phyloP scores from a whole-genome alignment of 64 coral and sea anemone genomes.

The Catalaphyllia jardinei region DNA sequence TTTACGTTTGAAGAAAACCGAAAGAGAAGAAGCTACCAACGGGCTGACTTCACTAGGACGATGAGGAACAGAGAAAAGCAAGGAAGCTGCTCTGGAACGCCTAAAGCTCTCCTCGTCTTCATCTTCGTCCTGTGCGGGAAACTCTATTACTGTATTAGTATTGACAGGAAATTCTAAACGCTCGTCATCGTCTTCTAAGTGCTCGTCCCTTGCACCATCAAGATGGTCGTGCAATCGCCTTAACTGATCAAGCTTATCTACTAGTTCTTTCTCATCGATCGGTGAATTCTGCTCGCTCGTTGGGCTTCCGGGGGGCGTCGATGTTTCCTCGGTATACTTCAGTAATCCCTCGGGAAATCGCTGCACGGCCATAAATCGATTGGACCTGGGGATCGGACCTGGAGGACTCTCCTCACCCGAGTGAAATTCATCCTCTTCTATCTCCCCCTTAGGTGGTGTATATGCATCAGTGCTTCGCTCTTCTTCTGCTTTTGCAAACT shows the following conservation, averaged over 20 bases:
- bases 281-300: constrained; percentile 36
- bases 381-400: constrained; percentile 28
- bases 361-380: constrained; percentile 78
- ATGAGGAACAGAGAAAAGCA: constrained; percentile 86
- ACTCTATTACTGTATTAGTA: constrained; percentile 47
- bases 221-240: constrained; percentile 65
- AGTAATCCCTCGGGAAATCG: constrained; percentile 61
- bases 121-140: constrained; percentile 67
- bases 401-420: constrained; percentile 60
- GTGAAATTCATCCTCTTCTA: constrained; percentile 30
- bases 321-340: constrained; percentile 52
- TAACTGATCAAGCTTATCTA: constrained; percentile 67
- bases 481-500: not conserved
- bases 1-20: constrained; percentile 65
- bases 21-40: constrained; percentile 61
- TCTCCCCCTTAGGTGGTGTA: not conserved
- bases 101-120: constrained; percentile 50
- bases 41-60: constrained; percentile 59
- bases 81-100: constrained; percentile 70
- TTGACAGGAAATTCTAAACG: constrained; percentile 66
- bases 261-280: constrained; percentile 75
- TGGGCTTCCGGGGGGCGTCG: constrained; percentile 79
- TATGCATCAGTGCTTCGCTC: not conserved
- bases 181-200: constrained; percentile 21
- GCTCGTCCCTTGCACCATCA: constrained; percentile 50